Evolutionary conservation across 2,797 vertebrate genomes (phyloP).

Genomic region (Babyrousa celebensis): DNA sequence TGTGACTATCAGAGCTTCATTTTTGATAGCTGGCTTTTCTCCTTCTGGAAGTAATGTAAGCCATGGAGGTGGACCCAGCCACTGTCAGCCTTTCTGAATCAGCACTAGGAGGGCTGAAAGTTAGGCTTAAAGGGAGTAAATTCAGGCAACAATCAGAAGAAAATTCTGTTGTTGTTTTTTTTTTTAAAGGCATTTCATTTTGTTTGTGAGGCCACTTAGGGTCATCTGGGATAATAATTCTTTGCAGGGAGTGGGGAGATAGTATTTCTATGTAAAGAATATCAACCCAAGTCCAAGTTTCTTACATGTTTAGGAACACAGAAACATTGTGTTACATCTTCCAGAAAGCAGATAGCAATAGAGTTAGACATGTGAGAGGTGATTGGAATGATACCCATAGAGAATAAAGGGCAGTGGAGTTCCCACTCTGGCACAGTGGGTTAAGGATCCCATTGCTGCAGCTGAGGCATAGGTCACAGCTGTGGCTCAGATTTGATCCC

Average conservation of each 20-base stretch:
- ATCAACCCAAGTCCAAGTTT: not conserved
- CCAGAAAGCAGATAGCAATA: not conserved
- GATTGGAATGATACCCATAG: not conserved
- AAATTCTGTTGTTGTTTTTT: not conserved
- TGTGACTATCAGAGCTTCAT: not conserved
- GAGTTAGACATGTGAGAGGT: not conserved
- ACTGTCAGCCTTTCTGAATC: not conserved
- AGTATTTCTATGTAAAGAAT: constrained; percentile 39
- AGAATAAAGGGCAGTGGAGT: not conserved
- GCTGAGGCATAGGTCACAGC: too few relatives aligned
- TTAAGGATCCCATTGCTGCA: too few relatives aligned
- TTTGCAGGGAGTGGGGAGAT: not conserved
- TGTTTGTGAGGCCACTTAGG: not conserved
- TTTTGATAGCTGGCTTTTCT: constrained; percentile 39
- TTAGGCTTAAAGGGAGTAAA: not conserved
- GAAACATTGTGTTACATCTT: not conserved
- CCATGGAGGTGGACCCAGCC: not conserved
- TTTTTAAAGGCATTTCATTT: constrained; percentile 9
- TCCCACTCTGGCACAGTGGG: not conserved
- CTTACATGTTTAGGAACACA: not conserved
- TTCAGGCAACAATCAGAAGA: constrained; percentile 57
- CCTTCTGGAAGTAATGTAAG: not conserved
- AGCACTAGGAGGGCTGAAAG: not conserved
- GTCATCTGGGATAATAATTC: constrained; percentile 5
- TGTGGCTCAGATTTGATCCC: too few relatives aligned